Base-by-base conservation (phyloP, 2,888 invertebrate genomes). In the Amiota mariae region DNA sequence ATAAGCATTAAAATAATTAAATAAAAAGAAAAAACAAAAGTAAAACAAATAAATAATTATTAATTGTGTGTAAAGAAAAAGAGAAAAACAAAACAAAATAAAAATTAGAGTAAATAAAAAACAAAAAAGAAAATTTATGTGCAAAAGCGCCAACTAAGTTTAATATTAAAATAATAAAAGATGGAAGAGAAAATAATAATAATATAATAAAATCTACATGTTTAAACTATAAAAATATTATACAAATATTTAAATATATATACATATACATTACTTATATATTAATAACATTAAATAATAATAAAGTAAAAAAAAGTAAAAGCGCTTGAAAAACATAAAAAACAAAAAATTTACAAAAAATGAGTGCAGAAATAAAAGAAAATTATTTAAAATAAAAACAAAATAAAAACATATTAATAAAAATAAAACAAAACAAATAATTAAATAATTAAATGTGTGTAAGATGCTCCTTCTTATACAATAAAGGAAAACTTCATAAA, bases 81-180 rank as follows among this genome's bases (percentile, higher is more conserved):
- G n/a, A n/a, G n/a, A 13, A 71, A 68, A 71, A 73, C 79, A 80
- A 72, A 77, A 68, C 54, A 24, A 36, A 36, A 36, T 68, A 54
- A 51, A 80, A 78, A 66, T 76, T 86, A 86, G 84, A 72, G 77
- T 85, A 72, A 36, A 64, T 8, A 71, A 46, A 79, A 73, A 63
- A 64, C 72, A 70, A 72, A 66, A 72, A 72, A 73, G 36, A 70
- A 71, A 81, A 77, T 78, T 36, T 51, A 77, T 74, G 81, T 77
- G 85, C 76, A 78, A 76, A 72, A 72, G 79, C 79, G 85, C 82
- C 84, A 85, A 82, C 76, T 85, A 86, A 84, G 81, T 79, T 77
- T 72, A 83, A 81, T 75, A 57, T 61, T 46, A 76, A 51, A 61
- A 72, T 72, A 72, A 56, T 54, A 72, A 20, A 57, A 56, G 71